Evolutionary conservation across 2,888 invertebrate species (phyloP).

Genomic region (Lydus trimaculatus): DNA sequence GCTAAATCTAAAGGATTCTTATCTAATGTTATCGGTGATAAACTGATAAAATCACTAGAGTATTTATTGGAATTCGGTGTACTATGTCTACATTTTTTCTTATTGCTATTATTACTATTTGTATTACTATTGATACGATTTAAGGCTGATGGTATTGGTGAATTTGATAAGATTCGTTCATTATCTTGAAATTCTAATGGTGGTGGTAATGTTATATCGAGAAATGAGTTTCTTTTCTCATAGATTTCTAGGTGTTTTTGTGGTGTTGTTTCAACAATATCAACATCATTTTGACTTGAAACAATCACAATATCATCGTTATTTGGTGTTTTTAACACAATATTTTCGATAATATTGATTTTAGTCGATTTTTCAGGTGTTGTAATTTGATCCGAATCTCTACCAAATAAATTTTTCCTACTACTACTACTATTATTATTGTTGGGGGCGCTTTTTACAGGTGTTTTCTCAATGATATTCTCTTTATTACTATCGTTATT

Average conservation of each 20-base stretch:
- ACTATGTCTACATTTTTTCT: neutral
- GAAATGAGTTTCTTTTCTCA: constrained; percentile 7
- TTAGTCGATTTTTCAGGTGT: constrained; percentile 10
- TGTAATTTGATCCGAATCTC: constrained; percentile 8
- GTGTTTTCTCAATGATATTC: constrained; percentile 8
- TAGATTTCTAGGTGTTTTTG: constrained; percentile 34
- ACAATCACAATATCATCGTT: constrained; percentile 32
- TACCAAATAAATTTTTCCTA: constrained; percentile 4
- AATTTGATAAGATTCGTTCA: constrained; percentile 10
- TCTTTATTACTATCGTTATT: constrained; percentile 8
- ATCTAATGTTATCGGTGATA: constrained; percentile 22
- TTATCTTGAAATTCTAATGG: constrained; percentile 40
- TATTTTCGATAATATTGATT: constrained; percentile 29
- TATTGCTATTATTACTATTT: too few species aligned
- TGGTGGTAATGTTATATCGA: constrained; percentile 38
- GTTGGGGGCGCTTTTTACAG: neutral
- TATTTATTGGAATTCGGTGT: constrained; percentile 1
- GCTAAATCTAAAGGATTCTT: constrained; percentile 41
- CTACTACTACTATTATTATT: neutral
- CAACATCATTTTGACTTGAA: constrained; percentile 40
- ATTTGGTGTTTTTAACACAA: constrained; percentile 13
- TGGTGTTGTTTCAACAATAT: constrained; percentile 51
- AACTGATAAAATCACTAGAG: neutral
- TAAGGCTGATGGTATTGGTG: neutral
- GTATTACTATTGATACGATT: neutral